phyloP scores from a whole-genome alignment of 2,888 invertebrate species.

The Athetis lepigone region DNA sequence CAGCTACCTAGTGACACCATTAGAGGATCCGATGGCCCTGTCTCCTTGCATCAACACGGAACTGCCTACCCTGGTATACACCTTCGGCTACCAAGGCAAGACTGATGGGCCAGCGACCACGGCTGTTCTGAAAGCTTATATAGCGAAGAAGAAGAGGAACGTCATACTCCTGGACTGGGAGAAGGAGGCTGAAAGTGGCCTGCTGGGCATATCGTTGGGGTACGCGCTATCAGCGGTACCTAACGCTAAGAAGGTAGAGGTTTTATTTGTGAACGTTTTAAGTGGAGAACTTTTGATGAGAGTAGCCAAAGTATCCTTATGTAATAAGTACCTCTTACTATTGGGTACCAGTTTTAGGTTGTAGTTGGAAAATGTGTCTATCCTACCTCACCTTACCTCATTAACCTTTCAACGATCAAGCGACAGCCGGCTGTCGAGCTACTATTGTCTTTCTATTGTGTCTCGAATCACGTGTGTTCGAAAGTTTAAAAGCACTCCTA shows the following conservation, averaged over 20 bases:
- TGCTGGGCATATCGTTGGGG: slow-evolving; percentile 78
- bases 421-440: too few relatives aligned
- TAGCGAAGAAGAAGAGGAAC: slow-evolving; percentile 81
- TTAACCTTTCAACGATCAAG: too few relatives aligned
- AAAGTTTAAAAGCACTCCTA: too few relatives aligned
- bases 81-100: slow-evolving; percentile 84
- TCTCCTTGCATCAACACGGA: slow-evolving; percentile 75
- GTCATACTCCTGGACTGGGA: slow-evolving; percentile 86
- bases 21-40: slow-evolving; percentile 71
- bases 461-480: too few relatives aligned
- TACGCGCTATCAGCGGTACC: slow-evolving; percentile 83
- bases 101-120: slow-evolving; percentile 80
- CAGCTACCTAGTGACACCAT: slow-evolving; percentile 70
- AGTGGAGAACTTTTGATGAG: too few relatives aligned
- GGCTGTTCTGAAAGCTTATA: slow-evolving; percentile 79
- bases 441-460: too few relatives aligned
- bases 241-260: slow-evolving; percentile 79
- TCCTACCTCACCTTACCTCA: too few relatives aligned
- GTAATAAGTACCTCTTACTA: too few relatives aligned
- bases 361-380: too few relatives aligned
- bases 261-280: too few relatives aligned
- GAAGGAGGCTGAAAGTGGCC: slow-evolving; percentile 80
- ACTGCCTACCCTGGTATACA: slow-evolving; percentile 81
- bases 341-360: too few relatives aligned
- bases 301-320: too few relatives aligned